A percentile compares a stretch with the other conserved stretches of the same genome.
Conservation (phyloP, 2,797 vertebrate genomes). For the Varecia variegata region DNA sequence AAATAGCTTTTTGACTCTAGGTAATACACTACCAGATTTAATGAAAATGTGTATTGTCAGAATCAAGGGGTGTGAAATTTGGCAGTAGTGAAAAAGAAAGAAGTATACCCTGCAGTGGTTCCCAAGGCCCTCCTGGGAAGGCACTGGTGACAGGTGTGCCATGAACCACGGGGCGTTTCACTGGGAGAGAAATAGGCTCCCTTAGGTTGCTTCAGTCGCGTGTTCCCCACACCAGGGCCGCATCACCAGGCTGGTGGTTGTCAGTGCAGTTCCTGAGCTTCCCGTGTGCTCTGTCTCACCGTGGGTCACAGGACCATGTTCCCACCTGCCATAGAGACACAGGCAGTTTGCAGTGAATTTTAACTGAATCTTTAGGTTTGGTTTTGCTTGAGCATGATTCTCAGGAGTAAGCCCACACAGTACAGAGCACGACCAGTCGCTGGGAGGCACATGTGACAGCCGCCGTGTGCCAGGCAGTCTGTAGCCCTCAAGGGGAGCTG, state of each 20-base stretch:
- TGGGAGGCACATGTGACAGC: no score
- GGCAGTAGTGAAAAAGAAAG: constrained; percentile 40
- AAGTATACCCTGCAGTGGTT: constrained; percentile 66
- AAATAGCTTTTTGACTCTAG: neutral
- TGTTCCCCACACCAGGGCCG: neutral
- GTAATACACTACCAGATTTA: constrained; percentile 40
- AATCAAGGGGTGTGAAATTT: constrained; percentile 12
- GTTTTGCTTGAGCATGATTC: neutral
- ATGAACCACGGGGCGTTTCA: neutral
- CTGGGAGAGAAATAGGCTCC: neutral
- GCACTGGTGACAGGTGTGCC: neutral
- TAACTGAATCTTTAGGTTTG: neutral
- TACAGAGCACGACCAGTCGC: neutral
- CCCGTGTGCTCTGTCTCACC: neutral
- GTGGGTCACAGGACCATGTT: neutral
- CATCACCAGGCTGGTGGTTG: neutral
- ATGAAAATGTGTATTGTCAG: neutral
- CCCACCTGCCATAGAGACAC: neutral
- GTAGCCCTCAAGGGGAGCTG: neutral
- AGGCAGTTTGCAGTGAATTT: neutral
- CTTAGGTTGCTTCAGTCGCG: neutral
- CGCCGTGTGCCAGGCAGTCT: neutral
- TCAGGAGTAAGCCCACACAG: neutral
- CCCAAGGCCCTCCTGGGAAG: constrained; percentile 52
- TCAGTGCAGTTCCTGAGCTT: neutral